Conservation (phyloP, 1,140 invertebrate genomes). For the Delia radicum region DNA sequence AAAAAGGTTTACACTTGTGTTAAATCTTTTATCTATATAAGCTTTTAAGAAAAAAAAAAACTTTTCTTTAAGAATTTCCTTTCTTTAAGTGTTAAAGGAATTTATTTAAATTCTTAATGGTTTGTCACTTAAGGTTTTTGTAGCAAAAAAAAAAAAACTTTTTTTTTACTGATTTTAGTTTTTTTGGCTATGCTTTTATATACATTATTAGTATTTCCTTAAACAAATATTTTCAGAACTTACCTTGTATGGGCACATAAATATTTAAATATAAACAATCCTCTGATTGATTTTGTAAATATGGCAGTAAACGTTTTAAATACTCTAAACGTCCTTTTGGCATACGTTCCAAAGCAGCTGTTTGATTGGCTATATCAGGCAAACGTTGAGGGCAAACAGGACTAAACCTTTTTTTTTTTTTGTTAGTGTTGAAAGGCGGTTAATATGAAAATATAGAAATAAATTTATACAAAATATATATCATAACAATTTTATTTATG, state of each 20-base stretch:
- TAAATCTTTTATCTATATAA: neutral
- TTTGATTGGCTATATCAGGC: slow-evolving; percentile 78
- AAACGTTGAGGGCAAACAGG: slow-evolving; percentile 90
- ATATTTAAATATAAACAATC: slow-evolving; percentile 97
- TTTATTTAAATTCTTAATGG: slow-evolving; percentile 23
- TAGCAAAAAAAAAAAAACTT: neutral
- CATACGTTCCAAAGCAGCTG: slow-evolving; percentile 76
- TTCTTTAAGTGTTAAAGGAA: slow-evolving; percentile 3
- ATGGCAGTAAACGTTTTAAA: slow-evolving; percentile 80
- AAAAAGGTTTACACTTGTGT: neutral
- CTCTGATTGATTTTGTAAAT: slow-evolving; percentile 88
- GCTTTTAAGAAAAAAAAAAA: neutral
- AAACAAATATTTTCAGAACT: slow-evolving; percentile 36
- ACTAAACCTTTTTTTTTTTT: slow-evolving; percentile 62
- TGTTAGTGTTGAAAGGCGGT: neutral
- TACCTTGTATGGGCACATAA: slow-evolving; percentile 92
- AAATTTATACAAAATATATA: too few relatives aligned
- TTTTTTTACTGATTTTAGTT: neutral
- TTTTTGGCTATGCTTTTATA: neutral
- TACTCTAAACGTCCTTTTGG: slow-evolving; percentile 84
- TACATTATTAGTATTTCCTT: slow-evolving; percentile 34
- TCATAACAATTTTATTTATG: too few relatives aligned
- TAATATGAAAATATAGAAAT: neutral
- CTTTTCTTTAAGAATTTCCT: too few relatives aligned
- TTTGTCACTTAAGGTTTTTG: neutral